A percentile compares a stretch with the other conserved stretches of the same genome.
These are phyloP conservation scores for Plotosus lineatus DNA, from an alignment of 2,113 vertebrate genomes.

Conservation along the genomic window DNA sequence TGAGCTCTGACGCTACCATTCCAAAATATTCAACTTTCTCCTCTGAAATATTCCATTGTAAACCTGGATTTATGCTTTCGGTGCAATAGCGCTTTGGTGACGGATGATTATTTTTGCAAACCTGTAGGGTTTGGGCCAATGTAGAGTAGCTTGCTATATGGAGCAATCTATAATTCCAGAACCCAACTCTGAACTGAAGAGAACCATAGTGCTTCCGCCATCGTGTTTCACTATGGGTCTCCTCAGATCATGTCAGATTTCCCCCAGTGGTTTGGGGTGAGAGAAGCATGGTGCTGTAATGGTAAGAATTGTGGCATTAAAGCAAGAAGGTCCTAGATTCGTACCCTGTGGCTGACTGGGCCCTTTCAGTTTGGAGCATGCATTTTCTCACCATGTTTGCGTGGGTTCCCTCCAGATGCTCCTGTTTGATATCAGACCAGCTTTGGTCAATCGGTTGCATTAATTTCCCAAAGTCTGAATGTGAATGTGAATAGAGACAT, in stretches of 20 bases:
- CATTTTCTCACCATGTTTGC: too few species aligned
- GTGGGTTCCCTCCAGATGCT: too few species aligned
- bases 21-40: neutral
- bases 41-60: neutral
- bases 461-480: too few species aligned
- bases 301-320: too few species aligned
- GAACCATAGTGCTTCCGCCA: neutral
- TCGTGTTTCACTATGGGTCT: neutral
- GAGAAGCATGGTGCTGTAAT: too few species aligned
- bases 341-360: too few species aligned
- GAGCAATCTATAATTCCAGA: neutral
- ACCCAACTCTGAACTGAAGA: neutral
- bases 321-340: too few species aligned
- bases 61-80: neutral
- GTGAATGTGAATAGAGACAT: too few species aligned
- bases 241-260: neutral
- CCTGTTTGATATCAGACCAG: too few species aligned
- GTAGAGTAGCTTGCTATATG: neutral
- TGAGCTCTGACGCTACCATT: neutral
- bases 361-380: too few species aligned
- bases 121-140: neutral
- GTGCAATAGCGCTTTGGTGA: neutral
- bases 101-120: neutral
- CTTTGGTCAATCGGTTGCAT: too few species aligned
- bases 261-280: too few species aligned